A percentile compares a stretch with the other conserved stretches of the same genome.
phyloP scores from a whole-genome alignment of 2,113 vertebrate genomes.

The Pao palembangensis region DNA sequence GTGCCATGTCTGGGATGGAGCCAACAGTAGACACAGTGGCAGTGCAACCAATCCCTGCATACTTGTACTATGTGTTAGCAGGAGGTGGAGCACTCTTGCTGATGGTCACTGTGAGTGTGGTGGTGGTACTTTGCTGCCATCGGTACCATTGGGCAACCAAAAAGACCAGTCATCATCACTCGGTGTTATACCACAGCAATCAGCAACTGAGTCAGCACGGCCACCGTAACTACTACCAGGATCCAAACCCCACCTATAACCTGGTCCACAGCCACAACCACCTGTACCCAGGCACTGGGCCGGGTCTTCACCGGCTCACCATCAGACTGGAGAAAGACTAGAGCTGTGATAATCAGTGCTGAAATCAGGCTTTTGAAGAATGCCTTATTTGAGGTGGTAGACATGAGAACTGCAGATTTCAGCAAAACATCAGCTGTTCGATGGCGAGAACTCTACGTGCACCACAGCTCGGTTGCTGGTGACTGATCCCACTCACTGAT shows the following conservation, averaged over 20 bases:
- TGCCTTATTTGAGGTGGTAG: slow-evolving; percentile 8
- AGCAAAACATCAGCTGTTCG: slow-evolving; percentile 4
- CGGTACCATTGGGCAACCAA: slow-evolving; percentile 93
- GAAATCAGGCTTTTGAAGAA: slow-evolving; percentile 64
- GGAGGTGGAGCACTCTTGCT: slow-evolving; percentile 92
- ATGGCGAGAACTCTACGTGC: slow-evolving; percentile 15
- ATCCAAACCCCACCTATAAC: slow-evolving; percentile 55
- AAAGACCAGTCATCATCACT: slow-evolving; percentile 82
- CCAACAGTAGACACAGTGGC: slow-evolving; percentile 98
- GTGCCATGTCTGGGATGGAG: slow-evolving; percentile 89
- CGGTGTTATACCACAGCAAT: slow-evolving; percentile 64
- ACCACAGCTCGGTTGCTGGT: slow-evolving; percentile 12
- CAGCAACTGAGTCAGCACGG: slow-evolving; percentile 43
- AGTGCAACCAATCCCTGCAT: slow-evolving; percentile 91
- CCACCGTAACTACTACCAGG: slow-evolving; percentile 49
- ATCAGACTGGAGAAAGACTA: slow-evolving; percentile 93
- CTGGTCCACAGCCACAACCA: slow-evolving; percentile 74
- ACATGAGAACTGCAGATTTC: slow-evolving; percentile 7
- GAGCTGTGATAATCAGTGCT: slow-evolving; percentile 79
- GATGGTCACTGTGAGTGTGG: slow-evolving; percentile 87
- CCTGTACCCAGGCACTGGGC: slow-evolving; percentile 80
- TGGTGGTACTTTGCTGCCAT: slow-evolving; percentile 92
- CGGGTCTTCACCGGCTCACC: slow-evolving; percentile 87
- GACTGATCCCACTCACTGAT: slow-evolving; percentile 27
- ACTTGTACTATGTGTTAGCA: slow-evolving; percentile 99